A percentile compares a stretch with the other conserved stretches of the same genome.
Evolutionary conservation across 1,140 invertebrate species (phyloP).

Genomic region (Drosophila asahinai): DNA sequence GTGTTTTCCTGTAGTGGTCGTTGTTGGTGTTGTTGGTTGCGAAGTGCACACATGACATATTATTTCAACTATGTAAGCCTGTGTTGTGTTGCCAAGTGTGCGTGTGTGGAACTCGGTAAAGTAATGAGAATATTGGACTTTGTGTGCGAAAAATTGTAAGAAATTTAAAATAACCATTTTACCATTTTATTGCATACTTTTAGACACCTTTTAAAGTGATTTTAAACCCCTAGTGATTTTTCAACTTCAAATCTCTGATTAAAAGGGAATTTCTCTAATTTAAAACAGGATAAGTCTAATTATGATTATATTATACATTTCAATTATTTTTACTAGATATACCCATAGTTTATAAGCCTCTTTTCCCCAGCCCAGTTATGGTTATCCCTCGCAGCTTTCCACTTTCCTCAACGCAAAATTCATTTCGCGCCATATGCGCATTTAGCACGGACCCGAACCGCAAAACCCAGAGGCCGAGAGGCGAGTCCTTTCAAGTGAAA

Average conservation of each 20-base stretch:
- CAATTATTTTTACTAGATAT: neutral
- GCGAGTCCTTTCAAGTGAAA: conserved; percentile 63
- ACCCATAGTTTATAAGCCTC: neutral
- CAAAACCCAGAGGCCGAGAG: conserved; percentile 52
- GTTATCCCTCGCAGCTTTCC: conserved; percentile 22
- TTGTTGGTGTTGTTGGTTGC: conserved; percentile 29
- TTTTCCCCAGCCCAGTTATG: neutral
- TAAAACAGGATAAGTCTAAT: too few relatives aligned
- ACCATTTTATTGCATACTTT: too few relatives aligned
- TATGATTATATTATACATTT: too few relatives aligned
- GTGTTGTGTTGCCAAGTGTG: conserved; percentile 4
- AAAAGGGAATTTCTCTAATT: too few relatives aligned
- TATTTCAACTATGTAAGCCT: conserved; percentile 45
- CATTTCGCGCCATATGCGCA: conserved; percentile 80
- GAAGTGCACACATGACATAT: conserved; percentile 78
- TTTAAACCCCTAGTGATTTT: too few relatives aligned
- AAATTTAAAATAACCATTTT: neutral
- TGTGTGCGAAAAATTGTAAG: neutral
- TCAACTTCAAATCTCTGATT: too few relatives aligned
- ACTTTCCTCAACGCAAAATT: conserved; percentile 61
- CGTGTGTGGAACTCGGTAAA: neutral
- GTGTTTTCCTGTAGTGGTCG: conserved; percentile 10
- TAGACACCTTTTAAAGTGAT: too few relatives aligned
- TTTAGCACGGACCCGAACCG: conserved; percentile 70
- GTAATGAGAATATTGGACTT: conserved; percentile 8